Evolutionary conservation across 64 coral and sea anemone species (phyloP).

Genomic region (Acropora tenuis): DNA sequence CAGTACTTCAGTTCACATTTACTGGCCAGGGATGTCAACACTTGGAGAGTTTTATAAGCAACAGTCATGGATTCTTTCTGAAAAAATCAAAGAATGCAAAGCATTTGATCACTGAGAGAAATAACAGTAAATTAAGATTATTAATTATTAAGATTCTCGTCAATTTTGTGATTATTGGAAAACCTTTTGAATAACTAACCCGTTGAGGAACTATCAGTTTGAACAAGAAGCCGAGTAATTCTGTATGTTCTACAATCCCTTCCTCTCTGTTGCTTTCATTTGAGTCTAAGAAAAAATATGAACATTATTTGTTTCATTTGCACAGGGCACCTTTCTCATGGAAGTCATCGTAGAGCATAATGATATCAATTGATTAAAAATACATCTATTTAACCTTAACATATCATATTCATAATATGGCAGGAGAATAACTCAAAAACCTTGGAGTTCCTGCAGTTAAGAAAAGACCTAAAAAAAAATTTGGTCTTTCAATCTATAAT

Average conservation of each 20-base stretch:
- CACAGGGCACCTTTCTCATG: no score
- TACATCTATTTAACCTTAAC: no score
- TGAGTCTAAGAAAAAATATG: background rate
- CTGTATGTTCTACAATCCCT: constrained; percentile 4
- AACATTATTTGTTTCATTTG: no score
- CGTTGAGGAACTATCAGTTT: constrained; percentile 41
- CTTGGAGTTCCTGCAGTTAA: no score
- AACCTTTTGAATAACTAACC: constrained; percentile 6
- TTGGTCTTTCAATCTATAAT: no score
- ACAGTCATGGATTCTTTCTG: constrained; percentile 50
- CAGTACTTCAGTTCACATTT: constrained; percentile 22
- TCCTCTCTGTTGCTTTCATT: background rate
- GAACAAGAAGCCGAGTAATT: constrained; percentile 46
- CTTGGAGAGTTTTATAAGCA: constrained; percentile 25
- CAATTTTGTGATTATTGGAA: no score
- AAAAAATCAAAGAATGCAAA: background rate
- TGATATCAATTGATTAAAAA: no score
- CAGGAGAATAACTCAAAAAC: no score
- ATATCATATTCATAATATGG: no score
- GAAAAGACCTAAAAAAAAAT: no score
- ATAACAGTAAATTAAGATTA: background rate
- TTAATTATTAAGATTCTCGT: no score
- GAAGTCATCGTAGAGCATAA: no score
- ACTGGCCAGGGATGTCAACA: constrained; percentile 49
- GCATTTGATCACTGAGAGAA: background rate